Evolutionary conservation across 2,113 vertebrate genomes (phyloP).

Genomic region (Oenanthe melanoleuca): DNA sequence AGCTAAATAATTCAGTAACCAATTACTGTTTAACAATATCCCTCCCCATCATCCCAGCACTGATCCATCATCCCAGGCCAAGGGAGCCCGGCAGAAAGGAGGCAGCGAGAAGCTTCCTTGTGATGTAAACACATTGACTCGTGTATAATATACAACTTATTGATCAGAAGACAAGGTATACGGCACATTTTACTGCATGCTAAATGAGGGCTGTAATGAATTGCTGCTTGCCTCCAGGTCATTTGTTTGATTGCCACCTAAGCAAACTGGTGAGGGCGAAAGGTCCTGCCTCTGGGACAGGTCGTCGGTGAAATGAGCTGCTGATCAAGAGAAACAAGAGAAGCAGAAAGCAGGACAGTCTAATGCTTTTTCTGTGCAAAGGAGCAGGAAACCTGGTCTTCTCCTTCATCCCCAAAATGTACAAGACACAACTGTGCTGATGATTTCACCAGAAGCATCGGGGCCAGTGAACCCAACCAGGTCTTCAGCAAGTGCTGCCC

Average conservation of each 20-base stretch:
- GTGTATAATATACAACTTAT: background rate
- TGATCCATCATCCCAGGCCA: background rate
- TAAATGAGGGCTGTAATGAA: background rate
- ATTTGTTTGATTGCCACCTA: background rate
- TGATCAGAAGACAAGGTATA: background rate
- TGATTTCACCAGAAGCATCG: background rate
- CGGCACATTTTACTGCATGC: background rate
- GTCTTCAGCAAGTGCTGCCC: background rate
- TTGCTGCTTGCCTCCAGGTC: background rate
- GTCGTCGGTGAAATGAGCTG: background rate
- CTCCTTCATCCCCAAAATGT: background rate
- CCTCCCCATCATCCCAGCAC: background rate
- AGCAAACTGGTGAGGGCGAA: background rate
- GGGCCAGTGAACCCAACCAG: background rate
- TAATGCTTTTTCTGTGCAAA: background rate
- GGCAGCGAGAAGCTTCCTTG: background rate
- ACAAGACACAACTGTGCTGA: rapidly evolving
- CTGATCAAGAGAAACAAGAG: background rate
- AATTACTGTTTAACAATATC: constrained; percentile 54
- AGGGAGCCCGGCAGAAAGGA: background rate
- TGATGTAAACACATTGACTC: background rate
- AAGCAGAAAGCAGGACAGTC: background rate
- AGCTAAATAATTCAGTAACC: constrained; percentile 64
- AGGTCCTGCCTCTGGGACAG: background rate
- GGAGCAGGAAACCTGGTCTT: background rate